These are phyloP conservation scores for Tricholaema leucomelas DNA, from an alignment of 2,113 vertebrate genomes.

Conservation along the genomic window DNA sequence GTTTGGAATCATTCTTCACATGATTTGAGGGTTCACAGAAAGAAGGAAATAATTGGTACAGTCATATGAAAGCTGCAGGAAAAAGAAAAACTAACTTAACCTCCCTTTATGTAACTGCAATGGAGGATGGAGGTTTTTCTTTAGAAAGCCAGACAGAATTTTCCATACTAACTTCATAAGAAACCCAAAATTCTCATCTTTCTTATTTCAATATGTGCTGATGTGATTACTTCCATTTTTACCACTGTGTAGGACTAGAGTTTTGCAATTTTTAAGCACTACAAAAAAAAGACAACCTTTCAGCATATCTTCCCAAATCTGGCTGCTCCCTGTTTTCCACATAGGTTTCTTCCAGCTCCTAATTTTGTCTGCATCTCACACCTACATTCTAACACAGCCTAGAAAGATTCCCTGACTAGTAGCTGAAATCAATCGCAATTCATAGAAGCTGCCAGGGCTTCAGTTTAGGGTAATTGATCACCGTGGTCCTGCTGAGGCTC, in stretches of 20 bases:
- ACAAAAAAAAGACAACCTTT: conserved; percentile 20
- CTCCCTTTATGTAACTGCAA: background rate
- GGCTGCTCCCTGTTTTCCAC: background rate
- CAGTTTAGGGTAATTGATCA: conserved; percentile 54
- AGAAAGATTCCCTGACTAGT: conserved; percentile 8
- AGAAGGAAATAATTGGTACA: background rate
- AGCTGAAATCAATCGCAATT: conserved; percentile 57
- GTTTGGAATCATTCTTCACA: background rate
- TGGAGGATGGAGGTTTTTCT: background rate
- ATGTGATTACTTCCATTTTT: conserved; percentile 27
- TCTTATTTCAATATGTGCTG: conserved; percentile 20
- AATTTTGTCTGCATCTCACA: conserved; percentile 49
- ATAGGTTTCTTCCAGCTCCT: conserved; percentile 15
- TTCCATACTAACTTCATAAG: background rate
- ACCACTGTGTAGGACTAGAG: background rate
- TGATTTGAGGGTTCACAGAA: background rate
- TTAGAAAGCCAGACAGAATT: background rate
- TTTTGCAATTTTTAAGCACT: conserved; percentile 19
- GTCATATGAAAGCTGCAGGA: background rate
- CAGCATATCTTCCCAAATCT: background rate
- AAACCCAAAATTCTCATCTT: background rate
- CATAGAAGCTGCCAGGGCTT: conserved; percentile 47
- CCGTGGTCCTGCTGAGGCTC: conserved; percentile 27
- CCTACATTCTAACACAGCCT: background rate
- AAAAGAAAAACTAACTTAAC: background rate